Evolutionary conservation across 2,888 invertebrate species (phyloP).

Genomic region (Polietes domitor): DNA sequence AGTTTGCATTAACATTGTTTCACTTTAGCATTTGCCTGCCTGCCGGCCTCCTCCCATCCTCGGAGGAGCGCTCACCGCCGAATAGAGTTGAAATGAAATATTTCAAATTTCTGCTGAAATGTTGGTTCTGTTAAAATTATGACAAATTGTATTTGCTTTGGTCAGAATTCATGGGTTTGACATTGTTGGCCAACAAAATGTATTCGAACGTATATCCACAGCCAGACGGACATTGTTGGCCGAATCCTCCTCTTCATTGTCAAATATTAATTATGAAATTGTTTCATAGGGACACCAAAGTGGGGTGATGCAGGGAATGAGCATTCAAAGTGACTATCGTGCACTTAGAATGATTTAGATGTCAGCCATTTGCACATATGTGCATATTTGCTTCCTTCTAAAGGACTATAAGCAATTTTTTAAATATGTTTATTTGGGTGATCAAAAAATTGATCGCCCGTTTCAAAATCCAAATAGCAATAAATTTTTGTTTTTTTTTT

Average conservation of each 20-base stretch:
- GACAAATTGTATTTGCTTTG: constrained; percentile 25
- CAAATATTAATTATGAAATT: constrained; percentile 26
- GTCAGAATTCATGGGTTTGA: background rate
- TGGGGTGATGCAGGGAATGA: too few species aligned
- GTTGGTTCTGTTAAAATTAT: constrained; percentile 27
- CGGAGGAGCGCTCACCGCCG: background rate
- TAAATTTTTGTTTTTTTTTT: too few species aligned
- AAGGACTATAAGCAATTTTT: too few species aligned
- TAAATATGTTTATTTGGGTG: too few species aligned
- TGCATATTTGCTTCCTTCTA: too few species aligned
- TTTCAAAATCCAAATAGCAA: too few species aligned
- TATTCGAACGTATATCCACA: too few species aligned
- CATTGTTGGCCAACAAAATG: background rate
- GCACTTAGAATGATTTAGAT: too few species aligned
- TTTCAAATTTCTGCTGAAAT: constrained; percentile 29
- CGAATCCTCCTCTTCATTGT: background rate
- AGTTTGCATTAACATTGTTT: constrained; percentile 3
- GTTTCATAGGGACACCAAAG: background rate
- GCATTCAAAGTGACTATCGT: too few species aligned
- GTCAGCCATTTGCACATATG: too few species aligned
- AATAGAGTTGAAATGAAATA: constrained; percentile 12
- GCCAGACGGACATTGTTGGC: background rate
- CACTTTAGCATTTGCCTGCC: background rate
- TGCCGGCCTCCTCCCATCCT: background rate
- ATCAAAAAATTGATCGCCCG: too few species aligned